Base-by-base conservation (phyloP, 2,888 invertebrate species). In the Cheilosia pagana region DNA sequence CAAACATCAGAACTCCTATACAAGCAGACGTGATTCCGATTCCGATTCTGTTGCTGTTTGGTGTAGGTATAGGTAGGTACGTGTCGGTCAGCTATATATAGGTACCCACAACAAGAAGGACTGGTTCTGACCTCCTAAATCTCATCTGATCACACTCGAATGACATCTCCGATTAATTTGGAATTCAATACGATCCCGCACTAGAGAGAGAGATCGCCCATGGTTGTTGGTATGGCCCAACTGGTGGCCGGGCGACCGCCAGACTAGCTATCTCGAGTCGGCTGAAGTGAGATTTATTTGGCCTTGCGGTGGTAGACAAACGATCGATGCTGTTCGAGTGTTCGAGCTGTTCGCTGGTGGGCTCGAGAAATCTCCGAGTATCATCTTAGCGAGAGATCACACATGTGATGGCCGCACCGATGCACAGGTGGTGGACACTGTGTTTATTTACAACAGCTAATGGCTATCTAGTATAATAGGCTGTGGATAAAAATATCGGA, bases 91-190 rank as follows among this genome's bases (percentile, higher is more conserved):
- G 57, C 10, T 48, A 21, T 14, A 41, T 41, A n/a, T n/a, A n/a
- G n/a, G n/a, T n/a, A 43, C 65, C 23, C 28, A 70, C 55, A 71
- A 75, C 75, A 85, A 70, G 79, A 79, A 75, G 59, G 79, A 85
- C 85, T 85, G 85, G 85, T 85, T 85, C 74, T 86, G 81, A 81
- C 81, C 85, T 86, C 85, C 81, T 86, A 86, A 86, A 86, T 86
- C 81, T 81, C 85, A 86, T 86, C 81, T 86, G 85, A 86, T 86
- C 85, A 86, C 85, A 86, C 85, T 81, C 85, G 72, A 76, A 86
- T 76, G 85, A 86, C 85, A 81, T 76, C 85, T 76, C 85, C 85
- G 85, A 86, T 86, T 86, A 86, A 86, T 86, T 86, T 86, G 85
- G 85, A 86, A 86, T 76, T 81, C 85, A 86, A 86, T 86, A 86